Evolutionary conservation across 1,140 invertebrate species (phyloP).

Genomic region (Planococcus citri): DNA sequence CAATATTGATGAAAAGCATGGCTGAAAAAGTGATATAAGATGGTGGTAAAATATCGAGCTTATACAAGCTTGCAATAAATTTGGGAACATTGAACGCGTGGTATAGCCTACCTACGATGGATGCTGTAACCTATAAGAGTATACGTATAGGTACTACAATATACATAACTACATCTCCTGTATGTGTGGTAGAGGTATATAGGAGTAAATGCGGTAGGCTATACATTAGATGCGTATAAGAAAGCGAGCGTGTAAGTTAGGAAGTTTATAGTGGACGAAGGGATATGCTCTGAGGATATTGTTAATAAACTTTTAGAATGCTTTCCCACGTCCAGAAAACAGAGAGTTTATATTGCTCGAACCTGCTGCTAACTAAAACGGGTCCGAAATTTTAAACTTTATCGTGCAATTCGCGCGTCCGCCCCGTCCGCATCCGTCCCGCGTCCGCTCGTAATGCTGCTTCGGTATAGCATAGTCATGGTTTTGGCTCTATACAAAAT

Average conservation of each 20-base stretch:
- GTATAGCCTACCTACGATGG: too few relatives aligned
- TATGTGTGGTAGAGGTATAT: too few relatives aligned
- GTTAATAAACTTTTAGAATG: slow-evolving; percentile 20
- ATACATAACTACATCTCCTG: too few relatives aligned
- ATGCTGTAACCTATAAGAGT: too few relatives aligned
- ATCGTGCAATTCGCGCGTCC: background rate
- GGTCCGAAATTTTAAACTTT: slow-evolving; percentile 18
- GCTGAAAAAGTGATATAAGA: too few relatives aligned
- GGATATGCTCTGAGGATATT: slow-evolving; percentile 12
- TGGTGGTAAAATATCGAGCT: too few relatives aligned
- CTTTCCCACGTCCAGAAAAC: slow-evolving; percentile 16
- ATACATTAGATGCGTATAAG: background rate
- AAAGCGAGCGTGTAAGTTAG: background rate
- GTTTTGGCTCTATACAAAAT: background rate
- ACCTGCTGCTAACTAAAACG: slow-evolving; percentile 12
- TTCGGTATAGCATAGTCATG: background rate
- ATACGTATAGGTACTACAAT: too few relatives aligned
- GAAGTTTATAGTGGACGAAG: background rate
- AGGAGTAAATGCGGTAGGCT: too few relatives aligned
- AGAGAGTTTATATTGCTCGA: slow-evolving; percentile 15
- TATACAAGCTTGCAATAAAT: too few relatives aligned
- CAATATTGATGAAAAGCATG: too few relatives aligned
- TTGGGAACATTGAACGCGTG: too few relatives aligned
- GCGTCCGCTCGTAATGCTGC: background rate
- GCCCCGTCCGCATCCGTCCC: too few relatives aligned